Percentiles rank a stretch among this genome's conserved stretches.
Evolutionary conservation across 2,797 vertebrate species (phyloP).

Genomic region (Gallinago nigripennis): DNA sequence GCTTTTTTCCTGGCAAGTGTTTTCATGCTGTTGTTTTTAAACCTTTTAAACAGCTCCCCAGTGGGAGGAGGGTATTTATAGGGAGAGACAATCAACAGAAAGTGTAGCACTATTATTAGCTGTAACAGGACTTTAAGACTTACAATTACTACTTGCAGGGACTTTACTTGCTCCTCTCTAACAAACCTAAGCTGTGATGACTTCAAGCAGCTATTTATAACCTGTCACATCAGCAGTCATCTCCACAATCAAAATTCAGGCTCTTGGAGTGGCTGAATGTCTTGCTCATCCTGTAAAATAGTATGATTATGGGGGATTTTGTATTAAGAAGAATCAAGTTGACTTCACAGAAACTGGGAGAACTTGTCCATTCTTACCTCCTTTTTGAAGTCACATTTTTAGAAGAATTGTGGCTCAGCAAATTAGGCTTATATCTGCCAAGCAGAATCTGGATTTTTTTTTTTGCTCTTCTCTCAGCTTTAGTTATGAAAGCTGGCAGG

Average conservation of each 20-base stretch:
- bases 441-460: constrained; percentile 7
- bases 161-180: neutral
- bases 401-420: neutral
- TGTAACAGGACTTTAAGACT: neutral
- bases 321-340: neutral
- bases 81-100: neutral
- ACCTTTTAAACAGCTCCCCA: neutral
- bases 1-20: neutral
- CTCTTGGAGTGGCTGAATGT: neutral
- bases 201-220: neutral
- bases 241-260: neutral
- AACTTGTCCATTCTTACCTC: neutral
- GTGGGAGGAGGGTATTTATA: neutral
- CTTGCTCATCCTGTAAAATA: neutral
- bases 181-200: neutral
- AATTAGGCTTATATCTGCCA: neutral
- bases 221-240: neutral
- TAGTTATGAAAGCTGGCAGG: neutral
- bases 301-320: neutral
- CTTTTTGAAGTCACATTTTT: neutral
- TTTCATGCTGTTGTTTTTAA: neutral
- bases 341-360: neutral
- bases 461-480: neutral
- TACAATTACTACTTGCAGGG: neutral
- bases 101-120: neutral